Evolutionary conservation across 2,888 invertebrate species (phyloP).

Genomic region (Dichetophora obliterata): DNA sequence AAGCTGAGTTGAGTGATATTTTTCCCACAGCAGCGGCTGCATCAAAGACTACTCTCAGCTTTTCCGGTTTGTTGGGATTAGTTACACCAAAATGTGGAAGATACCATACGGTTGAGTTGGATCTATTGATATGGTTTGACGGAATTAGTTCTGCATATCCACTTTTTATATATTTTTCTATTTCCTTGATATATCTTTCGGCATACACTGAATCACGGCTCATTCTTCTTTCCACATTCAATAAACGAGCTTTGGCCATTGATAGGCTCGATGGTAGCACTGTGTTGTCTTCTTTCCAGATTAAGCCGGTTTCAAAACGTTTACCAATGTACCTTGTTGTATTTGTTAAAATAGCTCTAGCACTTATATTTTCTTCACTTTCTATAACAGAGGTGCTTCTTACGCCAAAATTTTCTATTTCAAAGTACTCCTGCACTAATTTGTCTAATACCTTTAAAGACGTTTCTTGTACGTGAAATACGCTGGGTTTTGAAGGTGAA

Average conservation of each 20-base stretch:
- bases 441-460: background rate
- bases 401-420: background rate
- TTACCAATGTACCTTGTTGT: background rate
- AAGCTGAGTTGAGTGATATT: background rate
- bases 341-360: background rate
- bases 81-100: background rate
- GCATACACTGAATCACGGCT: background rate
- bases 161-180: background rate
- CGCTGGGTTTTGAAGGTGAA: too few species aligned
- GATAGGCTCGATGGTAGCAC: background rate
- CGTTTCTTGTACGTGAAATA: background rate
- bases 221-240: constrained; percentile 1
- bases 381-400: background rate
- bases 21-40: background rate
- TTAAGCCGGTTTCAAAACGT: background rate
- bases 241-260: background rate
- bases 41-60: background rate
- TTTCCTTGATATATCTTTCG: background rate
- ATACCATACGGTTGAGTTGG: background rate
- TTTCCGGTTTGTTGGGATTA: background rate
- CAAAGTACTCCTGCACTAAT: background rate
- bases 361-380: background rate
- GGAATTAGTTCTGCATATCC: background rate
- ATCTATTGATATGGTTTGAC: background rate
- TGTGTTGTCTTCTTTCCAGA: background rate